A percentile compares a stretch with the other conserved stretches of the same genome.
Conservation (phyloP, 35 echinoderm and acorn worm genomes). For the Acanthaster planci region DNA sequence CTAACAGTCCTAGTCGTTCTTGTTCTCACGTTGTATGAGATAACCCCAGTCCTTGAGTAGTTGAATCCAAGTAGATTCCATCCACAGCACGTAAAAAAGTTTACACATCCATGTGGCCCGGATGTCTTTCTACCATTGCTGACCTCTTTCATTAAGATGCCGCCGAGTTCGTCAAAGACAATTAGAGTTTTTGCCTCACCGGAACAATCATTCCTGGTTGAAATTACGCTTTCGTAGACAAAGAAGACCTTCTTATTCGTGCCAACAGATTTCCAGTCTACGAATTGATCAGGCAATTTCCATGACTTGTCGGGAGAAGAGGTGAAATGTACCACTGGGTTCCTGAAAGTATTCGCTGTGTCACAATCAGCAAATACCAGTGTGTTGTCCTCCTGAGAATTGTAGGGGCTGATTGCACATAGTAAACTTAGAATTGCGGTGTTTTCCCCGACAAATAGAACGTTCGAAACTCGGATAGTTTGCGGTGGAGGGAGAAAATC, state of each 20-base stretch:
- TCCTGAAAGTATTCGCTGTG: not conserved
- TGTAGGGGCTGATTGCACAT: not conserved
- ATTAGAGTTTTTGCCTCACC: not conserved
- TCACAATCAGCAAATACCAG: not conserved
- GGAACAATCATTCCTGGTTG: not conserved
- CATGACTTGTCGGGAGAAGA: not conserved
- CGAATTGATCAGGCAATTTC: not conserved
- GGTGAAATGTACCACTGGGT: not conserved
- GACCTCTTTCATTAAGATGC: not conserved
- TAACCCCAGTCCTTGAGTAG: not conserved
- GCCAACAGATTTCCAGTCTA: not conserved
- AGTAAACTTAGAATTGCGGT: not conserved
- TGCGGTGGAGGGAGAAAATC: not conserved
- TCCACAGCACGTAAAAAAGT: not conserved
- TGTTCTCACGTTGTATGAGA: not conserved
- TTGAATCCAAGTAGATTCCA: not conserved
- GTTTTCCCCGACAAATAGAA: conserved; percentile 3
- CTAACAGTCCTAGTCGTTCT: not conserved
- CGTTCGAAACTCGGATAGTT: not conserved
- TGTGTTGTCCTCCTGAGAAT: not conserved
- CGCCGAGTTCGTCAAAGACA: not conserved
- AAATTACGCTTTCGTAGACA: not conserved
- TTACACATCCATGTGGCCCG: not conserved
- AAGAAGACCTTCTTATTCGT: not conserved
- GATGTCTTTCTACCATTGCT: not conserved